These are phyloP conservation scores for Eupeodes luniger DNA, from an alignment of 2,888 invertebrate species.

Conservation along the genomic window DNA sequence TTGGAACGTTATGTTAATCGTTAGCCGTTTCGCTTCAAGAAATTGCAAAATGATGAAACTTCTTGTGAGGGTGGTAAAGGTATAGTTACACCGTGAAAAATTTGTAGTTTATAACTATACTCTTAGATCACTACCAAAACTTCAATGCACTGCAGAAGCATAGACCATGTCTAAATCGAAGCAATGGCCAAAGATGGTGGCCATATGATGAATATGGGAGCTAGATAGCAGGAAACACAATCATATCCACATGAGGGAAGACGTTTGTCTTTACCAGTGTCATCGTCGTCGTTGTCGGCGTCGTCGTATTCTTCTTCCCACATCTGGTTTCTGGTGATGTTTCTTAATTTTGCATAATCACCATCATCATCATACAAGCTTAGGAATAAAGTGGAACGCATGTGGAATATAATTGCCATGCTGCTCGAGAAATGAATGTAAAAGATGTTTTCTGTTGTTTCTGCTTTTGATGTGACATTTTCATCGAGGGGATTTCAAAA, in stretches of 20 bases:
- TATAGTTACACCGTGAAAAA: neutral
- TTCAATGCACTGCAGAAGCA: constrained; percentile 17
- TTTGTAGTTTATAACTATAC: neutral
- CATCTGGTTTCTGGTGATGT: constrained; percentile 28
- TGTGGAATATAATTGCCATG: constrained; percentile 39
- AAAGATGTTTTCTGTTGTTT: neutral
- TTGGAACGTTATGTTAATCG: constrained; percentile 56
- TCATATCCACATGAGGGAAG: neutral
- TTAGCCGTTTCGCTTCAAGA: constrained; percentile 53
- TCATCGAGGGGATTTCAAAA: neutral
- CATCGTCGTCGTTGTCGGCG: neutral
- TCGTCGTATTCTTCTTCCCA: constrained; percentile 23
- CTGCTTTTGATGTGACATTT: constrained; percentile 22
- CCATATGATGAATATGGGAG: constrained; percentile 16
- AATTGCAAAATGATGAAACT: constrained; percentile 54
- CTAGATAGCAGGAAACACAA: constrained; percentile 15
- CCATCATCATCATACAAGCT: neutral
- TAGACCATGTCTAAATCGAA: constrained; percentile 21
- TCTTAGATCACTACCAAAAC: constrained; percentile 6
- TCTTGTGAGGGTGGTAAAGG: constrained; percentile 31
- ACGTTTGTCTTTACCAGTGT: neutral
- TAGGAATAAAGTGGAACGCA: constrained; percentile 11
- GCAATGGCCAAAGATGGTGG: constrained; percentile 17
- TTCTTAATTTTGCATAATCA: constrained; percentile 29
- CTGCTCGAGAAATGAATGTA: neutral